These are phyloP conservation scores for Mycteria americana DNA, from an alignment of 2,797 vertebrate species.

Conservation along the genomic window DNA sequence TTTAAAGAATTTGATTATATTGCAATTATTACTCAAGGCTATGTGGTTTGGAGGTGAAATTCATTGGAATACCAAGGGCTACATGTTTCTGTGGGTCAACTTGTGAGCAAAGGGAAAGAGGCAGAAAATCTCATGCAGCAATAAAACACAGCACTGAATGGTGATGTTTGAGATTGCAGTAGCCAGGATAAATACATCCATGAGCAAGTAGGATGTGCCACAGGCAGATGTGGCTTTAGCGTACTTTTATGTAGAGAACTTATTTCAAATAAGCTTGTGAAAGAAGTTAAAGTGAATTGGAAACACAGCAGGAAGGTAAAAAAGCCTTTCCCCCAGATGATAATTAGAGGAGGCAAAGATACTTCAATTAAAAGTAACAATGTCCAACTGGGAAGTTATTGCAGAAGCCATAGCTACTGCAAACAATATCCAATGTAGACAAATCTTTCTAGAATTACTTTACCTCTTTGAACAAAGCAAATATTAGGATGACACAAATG, in stretches of 20 bases:
- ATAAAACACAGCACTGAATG: neutral
- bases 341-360: neutral
- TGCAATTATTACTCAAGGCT: neutral
- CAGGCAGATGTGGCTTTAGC: neutral
- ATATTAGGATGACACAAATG: neutral
- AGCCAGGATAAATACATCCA: neutral
- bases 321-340: neutral
- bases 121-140: neutral
- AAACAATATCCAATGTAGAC: neutral
- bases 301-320: neutral
- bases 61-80: neutral
- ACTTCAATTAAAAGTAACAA: neutral
- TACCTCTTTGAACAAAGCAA: neutral
- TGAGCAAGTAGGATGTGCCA: neutral
- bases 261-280: neutral
- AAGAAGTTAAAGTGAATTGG: neutral
- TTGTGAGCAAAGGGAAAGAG: neutral
- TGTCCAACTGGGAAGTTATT: neutral
- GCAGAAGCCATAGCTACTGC: neutral
- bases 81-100: neutral
- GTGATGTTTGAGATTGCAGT: neutral
- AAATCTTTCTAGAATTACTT: neutral
- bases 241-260: neutral
- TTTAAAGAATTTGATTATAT: neutral
- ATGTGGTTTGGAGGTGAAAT: neutral